These are phyloP conservation scores for Hartigia nigra DNA, from an alignment of 2,888 invertebrate species.

Conservation along the genomic window DNA sequence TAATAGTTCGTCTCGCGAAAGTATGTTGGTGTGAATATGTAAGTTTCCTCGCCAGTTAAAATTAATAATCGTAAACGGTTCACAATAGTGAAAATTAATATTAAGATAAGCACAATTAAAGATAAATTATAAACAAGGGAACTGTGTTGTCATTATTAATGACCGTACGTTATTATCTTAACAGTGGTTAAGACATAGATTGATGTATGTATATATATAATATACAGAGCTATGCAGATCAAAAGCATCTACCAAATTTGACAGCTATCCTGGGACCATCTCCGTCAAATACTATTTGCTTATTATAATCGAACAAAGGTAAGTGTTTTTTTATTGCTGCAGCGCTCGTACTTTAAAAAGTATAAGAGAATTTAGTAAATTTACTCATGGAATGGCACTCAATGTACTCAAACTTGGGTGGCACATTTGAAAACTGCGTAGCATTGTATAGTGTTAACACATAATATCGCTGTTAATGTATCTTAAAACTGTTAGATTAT, in stretches of 20 bases:
- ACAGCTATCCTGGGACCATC: background rate
- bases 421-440: background rate
- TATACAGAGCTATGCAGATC: background rate
- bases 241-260: background rate
- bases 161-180: slow-evolving; percentile 4
- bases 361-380: slow-evolving; percentile 2
- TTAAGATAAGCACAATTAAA: slow-evolving; percentile 13
- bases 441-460: slow-evolving; percentile 10
- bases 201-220: background rate
- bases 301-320: background rate
- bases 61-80: slow-evolving; percentile 32
- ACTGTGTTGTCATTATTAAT: slow-evolving; percentile 13
- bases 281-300: background rate
- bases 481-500: slow-evolving; percentile 16
- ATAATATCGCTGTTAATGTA: slow-evolving; percentile 10
- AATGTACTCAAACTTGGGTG: background rate
- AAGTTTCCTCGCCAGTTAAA: slow-evolving; percentile 62
- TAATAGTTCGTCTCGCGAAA: background rate
- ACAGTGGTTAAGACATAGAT: slow-evolving; percentile 9
- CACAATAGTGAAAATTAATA: slow-evolving; percentile 31
- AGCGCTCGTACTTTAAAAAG: background rate
- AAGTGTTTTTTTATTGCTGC: background rate
- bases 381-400: background rate
- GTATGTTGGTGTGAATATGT: slow-evolving; percentile 58
- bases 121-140: slow-evolving; percentile 11